Conservation (phyloP, 1,140 invertebrate genomes). For the Leptestheria dahalacensis region DNA sequence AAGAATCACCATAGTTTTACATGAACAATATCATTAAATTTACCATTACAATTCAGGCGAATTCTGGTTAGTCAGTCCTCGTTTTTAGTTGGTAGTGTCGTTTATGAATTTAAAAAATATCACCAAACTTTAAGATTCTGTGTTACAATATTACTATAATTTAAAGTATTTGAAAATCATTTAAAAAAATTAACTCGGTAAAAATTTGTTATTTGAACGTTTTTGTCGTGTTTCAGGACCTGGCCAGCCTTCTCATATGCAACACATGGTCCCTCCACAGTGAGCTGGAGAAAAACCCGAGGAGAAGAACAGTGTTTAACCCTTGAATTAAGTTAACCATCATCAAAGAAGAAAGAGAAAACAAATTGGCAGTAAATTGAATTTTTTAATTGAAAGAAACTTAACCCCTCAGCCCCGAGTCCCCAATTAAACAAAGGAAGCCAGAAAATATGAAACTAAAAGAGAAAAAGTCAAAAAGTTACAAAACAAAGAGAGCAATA, state of each 20-base stretch:
- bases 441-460: too few relatives aligned
- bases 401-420: neutral
- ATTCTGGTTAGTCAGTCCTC: too few relatives aligned
- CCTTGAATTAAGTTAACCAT: neutral
- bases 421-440: neutral
- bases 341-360: neutral
- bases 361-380: neutral
- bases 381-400: neutral
- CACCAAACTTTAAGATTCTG: too few relatives aligned
- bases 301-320: neutral
- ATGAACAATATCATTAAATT: too few relatives aligned
- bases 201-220: neutral
- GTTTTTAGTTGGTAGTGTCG: too few relatives aligned
- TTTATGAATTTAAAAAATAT: too few relatives aligned
- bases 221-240: neutral
- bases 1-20: too few relatives aligned
- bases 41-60: too few relatives aligned
- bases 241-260: constrained; percentile 15
- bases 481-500: too few relatives aligned
- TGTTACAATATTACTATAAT: too few relatives aligned
- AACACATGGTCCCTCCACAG: constrained; percentile 6
- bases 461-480: too few relatives aligned
- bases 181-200: neutral
- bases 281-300: neutral
- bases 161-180: neutral